These are phyloP conservation scores for Chymomyza costata DNA, from an alignment of 1,140 invertebrate species.

Conservation along the genomic window DNA sequence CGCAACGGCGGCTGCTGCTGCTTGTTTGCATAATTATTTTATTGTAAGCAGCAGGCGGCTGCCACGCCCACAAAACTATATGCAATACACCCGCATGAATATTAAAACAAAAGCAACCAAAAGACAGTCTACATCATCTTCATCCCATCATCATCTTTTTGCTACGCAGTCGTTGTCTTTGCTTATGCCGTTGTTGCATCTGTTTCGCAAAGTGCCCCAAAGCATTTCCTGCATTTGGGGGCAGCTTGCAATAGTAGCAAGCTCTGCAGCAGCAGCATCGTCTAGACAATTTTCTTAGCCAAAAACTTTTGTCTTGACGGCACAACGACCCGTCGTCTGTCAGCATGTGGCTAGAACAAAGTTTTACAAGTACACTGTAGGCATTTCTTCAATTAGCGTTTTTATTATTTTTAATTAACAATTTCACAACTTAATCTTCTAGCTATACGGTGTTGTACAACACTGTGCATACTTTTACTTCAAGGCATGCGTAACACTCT, in stretches of 20 bases:
- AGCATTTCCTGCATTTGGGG: constrained; percentile 27
- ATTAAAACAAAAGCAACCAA: constrained; percentile 41
- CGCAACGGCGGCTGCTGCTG: neutral
- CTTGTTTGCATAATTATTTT: constrained; percentile 68
- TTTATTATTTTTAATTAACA: constrained; percentile 74
- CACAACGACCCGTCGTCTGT: constrained; percentile 2
- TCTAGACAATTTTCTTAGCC: constrained; percentile 42
- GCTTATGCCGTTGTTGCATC: constrained; percentile 24
- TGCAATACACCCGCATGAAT: constrained; percentile 54
- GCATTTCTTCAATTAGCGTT: constrained; percentile 69
- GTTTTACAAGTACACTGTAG: constrained; percentile 36
- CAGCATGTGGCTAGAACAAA: too few relatives aligned
- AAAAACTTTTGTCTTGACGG: constrained; percentile 42
- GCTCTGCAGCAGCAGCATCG: constrained; percentile 10
- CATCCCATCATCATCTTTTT: too few relatives aligned
- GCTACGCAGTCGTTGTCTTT: too few relatives aligned
- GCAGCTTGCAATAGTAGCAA: neutral
- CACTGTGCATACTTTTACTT: constrained; percentile 27
- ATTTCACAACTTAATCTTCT: constrained; percentile 66
- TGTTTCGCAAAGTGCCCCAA: constrained; percentile 43
- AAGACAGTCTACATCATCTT: constrained; percentile 32
- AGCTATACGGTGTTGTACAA: constrained; percentile 18
- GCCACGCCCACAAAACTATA: constrained; percentile 35
- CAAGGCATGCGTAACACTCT: constrained; percentile 53
- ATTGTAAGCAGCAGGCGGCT: constrained; percentile 32